Evolutionary conservation across 2,888 invertebrate species (phyloP).

Genomic region (Tipula lateralis): DNA sequence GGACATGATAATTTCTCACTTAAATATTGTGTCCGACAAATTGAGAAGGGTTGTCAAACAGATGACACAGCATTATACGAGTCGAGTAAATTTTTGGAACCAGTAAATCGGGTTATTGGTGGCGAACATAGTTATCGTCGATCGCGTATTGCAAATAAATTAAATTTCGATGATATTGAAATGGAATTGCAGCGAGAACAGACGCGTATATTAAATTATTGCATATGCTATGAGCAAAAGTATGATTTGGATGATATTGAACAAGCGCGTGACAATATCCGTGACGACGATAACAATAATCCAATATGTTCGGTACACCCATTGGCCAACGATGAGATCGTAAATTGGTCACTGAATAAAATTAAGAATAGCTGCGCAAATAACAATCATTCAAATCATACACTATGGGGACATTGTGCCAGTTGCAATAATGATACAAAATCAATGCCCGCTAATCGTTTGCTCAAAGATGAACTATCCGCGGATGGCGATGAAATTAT

Average conservation of each 20-base stretch:
- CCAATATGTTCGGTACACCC: not conserved
- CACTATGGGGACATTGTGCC: conserved; percentile 44
- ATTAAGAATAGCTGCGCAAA: conserved; percentile 40
- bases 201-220: not conserved
- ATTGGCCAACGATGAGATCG: conserved; percentile 14
- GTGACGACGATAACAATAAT: conserved; percentile 13
- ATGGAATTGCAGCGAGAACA: conserved; percentile 29
- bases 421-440: conserved; percentile 41
- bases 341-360: conserved; percentile 41
- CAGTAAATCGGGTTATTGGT: not conserved
- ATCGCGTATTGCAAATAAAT: not conserved
- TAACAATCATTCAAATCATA: conserved; percentile 38
- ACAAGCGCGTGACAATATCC: conserved; percentile 30
- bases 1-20: conserved; percentile 52
- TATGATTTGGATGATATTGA: conserved; percentile 29
- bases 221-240: conserved; percentile 12
- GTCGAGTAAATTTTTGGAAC: not conserved
- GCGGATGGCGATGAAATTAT: conserved; percentile 45
- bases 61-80: conserved; percentile 40
- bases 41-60: conserved; percentile 58
- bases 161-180: conserved; percentile 21
- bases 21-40: conserved; percentile 62
- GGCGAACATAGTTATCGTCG: not conserved
- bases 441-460: conserved; percentile 42
- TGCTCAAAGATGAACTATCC: conserved; percentile 42